These are phyloP conservation scores for Junonia oenone DNA, from an alignment of 2,888 invertebrate species.

Conservation along the genomic window DNA sequence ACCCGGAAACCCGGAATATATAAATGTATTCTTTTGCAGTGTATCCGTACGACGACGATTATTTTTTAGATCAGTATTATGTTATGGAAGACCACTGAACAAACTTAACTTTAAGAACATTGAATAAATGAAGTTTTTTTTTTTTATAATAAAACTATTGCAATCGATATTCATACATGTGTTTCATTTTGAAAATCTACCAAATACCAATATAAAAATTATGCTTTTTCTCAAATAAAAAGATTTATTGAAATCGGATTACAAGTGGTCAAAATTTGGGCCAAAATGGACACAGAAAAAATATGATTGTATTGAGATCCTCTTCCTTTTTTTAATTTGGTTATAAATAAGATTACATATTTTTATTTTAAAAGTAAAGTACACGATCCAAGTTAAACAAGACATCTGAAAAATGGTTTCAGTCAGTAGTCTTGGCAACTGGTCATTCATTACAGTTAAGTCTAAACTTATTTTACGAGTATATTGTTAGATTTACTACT, in stretches of 20 bases:
- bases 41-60: constrained; percentile 40
- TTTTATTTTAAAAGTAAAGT: not conserved
- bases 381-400: no score
- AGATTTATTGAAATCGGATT: no score
- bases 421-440: not conserved
- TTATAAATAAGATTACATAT: not conserved
- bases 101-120: not conserved
- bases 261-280: no score
- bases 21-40: no score
- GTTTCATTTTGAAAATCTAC: no score
- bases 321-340: not conserved
- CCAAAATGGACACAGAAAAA: no score
- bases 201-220: no score
- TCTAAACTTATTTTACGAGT: no score
- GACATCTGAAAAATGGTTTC: not conserved
- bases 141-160: not conserved
- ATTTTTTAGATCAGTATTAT: constrained; percentile 38
- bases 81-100: constrained; percentile 31
- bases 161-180: no score
- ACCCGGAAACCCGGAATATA: no score
- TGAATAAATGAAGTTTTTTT: not conserved
- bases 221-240: no score
- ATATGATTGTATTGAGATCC: not conserved
- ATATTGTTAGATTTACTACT: no score
- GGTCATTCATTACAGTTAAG: not conserved